Percentiles rank a stretch among this genome's conserved stretches.
Evolutionary conservation across 2,113 vertebrate species (phyloP).

Genomic region (Megaceryle maxima): DNA sequence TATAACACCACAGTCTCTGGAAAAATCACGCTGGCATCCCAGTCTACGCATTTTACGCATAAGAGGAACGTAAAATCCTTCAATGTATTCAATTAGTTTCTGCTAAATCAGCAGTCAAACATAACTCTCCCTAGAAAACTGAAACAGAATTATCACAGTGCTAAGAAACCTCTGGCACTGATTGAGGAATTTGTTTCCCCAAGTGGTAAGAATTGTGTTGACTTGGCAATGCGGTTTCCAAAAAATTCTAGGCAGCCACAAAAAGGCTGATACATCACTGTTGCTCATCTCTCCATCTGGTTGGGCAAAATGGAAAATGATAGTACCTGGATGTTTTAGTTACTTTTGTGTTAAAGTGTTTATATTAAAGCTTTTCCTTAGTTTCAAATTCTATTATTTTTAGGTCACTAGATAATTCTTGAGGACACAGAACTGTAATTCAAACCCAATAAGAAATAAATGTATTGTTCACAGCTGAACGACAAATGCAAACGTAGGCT

Average conservation of each 20-base stretch:
- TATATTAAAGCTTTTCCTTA: neutral
- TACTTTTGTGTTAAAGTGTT: neutral
- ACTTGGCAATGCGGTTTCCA: conserved; percentile 13
- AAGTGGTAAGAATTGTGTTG: neutral
- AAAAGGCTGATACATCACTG: neutral
- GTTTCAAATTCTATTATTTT: neutral
- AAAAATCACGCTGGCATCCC: neutral
- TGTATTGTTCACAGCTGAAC: neutral
- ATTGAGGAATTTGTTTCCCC: conserved; percentile 26
- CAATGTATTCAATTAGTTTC: neutral
- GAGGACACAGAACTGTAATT: neutral
- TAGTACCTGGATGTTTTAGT: neutral
- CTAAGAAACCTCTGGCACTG: conserved; percentile 27
- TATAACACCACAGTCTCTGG: neutral
- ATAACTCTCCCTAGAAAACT: conserved; percentile 7
- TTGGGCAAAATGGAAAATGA: neutral
- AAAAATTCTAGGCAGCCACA: neutral
- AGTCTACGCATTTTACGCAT: neutral
- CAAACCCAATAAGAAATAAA: neutral
- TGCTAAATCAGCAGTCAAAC: conserved; percentile 42
- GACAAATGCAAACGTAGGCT: neutral
- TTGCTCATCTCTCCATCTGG: neutral
- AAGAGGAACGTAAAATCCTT: neutral
- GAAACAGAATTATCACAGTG: conserved; percentile 16
- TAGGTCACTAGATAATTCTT: neutral